These are phyloP conservation scores for Hydroisotoma schaefferi DNA, from an alignment of 2,888 invertebrate genomes.

Conservation along the genomic window DNA sequence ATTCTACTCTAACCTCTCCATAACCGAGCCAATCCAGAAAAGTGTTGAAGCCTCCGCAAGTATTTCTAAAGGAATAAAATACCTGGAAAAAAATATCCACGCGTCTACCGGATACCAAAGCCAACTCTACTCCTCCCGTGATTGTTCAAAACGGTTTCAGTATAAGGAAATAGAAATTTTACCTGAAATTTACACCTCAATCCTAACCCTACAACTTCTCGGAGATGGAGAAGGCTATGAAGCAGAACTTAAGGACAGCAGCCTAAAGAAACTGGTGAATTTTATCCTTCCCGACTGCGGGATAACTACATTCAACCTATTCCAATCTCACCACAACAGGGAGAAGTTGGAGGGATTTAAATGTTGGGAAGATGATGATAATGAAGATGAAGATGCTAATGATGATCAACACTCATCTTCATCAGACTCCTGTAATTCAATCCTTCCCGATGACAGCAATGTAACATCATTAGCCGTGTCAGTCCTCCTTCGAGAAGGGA, in stretches of 20 bases:
- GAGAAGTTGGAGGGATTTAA: too few relatives aligned
- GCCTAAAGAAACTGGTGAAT: constrained; percentile 19
- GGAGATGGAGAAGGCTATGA: constrained; percentile 5
- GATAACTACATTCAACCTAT: constrained; percentile 28
- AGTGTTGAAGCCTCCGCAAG: constrained; percentile 18
- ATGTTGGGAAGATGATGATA: too few relatives aligned
- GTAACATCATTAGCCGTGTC: constrained; percentile 29
- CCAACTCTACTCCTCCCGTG: constrained; percentile 16
- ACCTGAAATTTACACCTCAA: constrained; percentile 28
- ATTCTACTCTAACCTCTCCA: constrained; percentile 33
- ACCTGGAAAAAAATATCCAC: constrained; percentile 14
- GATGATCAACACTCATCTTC: too few relatives aligned
- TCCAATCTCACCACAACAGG: constrained; percentile 11
- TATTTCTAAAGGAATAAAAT: constrained; percentile 22
- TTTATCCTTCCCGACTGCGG: constrained; percentile 33
- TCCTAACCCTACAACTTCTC: constrained; percentile 28
- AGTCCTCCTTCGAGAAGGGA: constrained; percentile 28
- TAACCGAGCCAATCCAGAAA: constrained; percentile 35
- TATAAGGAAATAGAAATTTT: background rate
- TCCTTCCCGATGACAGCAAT: constrained; percentile 29
- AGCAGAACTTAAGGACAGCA: constrained; percentile 5
- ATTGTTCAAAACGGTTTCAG: constrained; percentile 21
- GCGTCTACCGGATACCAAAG: constrained; percentile 26
- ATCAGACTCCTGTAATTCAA: too few relatives aligned
- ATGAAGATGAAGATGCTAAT: too few relatives aligned